Percentiles rank a stretch among this genome's conserved stretches.
Evolutionary conservation across 2,888 invertebrate species (phyloP).

Genomic region (Synanthedon myopaeformis): DNA sequence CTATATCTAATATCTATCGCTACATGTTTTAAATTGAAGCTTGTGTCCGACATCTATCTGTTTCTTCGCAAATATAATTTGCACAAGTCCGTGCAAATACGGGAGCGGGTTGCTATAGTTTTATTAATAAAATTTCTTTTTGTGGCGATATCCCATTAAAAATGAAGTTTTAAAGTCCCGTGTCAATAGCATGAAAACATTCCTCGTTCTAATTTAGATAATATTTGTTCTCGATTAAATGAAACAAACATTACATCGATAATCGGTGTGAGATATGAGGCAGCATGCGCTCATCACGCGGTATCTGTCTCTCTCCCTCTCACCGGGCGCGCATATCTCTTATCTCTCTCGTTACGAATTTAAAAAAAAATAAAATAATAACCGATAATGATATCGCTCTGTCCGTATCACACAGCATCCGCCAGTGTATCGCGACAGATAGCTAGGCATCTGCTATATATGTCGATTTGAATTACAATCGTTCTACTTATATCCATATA

Average conservation of each 20-base stretch:
- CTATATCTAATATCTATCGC: too few species aligned
- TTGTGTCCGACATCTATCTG: too few species aligned
- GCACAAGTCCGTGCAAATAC: too few species aligned
- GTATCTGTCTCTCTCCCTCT: conserved; percentile 30
- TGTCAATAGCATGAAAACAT: too few species aligned
- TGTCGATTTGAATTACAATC: conserved; percentile 16
- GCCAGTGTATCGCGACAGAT: conserved; percentile 18
- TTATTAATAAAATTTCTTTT: too few species aligned
- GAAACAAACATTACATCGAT: conserved; percentile 14
- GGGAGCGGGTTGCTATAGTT: too few species aligned
- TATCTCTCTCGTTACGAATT: conserved; percentile 35
- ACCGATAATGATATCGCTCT: conserved; percentile 13
- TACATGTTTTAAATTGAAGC: too few species aligned
- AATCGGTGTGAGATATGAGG: conserved; percentile 25
- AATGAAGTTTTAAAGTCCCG: too few species aligned
- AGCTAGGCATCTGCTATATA: conserved; percentile 38
- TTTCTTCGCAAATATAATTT: too few species aligned
- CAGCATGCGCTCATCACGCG: conserved; percentile 49
- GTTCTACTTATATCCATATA: background rate
- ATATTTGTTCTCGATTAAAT: background rate
- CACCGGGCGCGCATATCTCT: conserved; percentile 14
- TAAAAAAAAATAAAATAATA: conserved; percentile 56
- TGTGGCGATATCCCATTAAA: too few species aligned
- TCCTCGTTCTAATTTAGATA: too few species aligned
- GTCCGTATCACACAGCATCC: conserved; percentile 9